phyloP scores from a whole-genome alignment of 2,797 vertebrate species.

The Aulostomus chinensis region DNA sequence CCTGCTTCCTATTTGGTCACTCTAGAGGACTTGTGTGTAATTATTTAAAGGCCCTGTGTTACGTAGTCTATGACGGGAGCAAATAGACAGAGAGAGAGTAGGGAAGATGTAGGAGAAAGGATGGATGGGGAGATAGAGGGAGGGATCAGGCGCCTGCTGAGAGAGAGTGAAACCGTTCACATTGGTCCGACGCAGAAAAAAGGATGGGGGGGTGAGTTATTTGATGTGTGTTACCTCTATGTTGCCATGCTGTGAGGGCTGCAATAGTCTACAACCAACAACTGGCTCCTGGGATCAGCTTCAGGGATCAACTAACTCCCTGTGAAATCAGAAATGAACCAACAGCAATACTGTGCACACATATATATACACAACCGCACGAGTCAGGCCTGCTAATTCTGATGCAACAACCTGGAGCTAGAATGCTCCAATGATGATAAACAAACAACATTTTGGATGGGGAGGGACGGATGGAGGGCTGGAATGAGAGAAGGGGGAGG shows the following conservation, averaged over 20 bases:
- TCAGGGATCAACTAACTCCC: slow-evolving; percentile 50
- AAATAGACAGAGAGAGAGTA: slow-evolving; percentile 10
- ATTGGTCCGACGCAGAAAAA: slow-evolving; percentile 39
- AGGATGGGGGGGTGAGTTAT: slow-evolving; percentile 26
- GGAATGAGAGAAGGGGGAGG: slow-evolving; percentile 32
- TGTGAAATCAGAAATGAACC: slow-evolving; percentile 60
- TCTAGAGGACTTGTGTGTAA: slow-evolving; percentile 63
- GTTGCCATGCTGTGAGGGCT: slow-evolving; percentile 50
- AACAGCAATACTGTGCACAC: slow-evolving; percentile 29
- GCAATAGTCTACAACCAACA: slow-evolving; percentile 49
- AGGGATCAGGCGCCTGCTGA: slow-evolving; percentile 47
- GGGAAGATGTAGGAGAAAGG: slow-evolving; percentile 8
- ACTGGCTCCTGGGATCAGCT: slow-evolving; percentile 60
- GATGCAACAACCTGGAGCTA: slow-evolving; percentile 77
- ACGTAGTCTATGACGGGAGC: slow-evolving; percentile 30
- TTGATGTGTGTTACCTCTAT: slow-evolving; percentile 42
- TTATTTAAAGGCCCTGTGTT: slow-evolving; percentile 70
- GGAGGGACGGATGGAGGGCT: slow-evolving; percentile 55
- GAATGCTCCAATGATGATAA: slow-evolving; percentile 79
- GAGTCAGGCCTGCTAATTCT: slow-evolving; percentile 58
- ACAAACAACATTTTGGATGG: slow-evolving; percentile 75
- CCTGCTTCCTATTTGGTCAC: slow-evolving; percentile 32
- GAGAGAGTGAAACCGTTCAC: slow-evolving; percentile 60
- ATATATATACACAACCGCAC: slow-evolving; percentile 11
- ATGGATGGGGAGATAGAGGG: slow-evolving; percentile 23